These are phyloP conservation scores for Cheilosia urbana DNA, from an alignment of 2,888 invertebrate species.

Conservation along the genomic window DNA sequence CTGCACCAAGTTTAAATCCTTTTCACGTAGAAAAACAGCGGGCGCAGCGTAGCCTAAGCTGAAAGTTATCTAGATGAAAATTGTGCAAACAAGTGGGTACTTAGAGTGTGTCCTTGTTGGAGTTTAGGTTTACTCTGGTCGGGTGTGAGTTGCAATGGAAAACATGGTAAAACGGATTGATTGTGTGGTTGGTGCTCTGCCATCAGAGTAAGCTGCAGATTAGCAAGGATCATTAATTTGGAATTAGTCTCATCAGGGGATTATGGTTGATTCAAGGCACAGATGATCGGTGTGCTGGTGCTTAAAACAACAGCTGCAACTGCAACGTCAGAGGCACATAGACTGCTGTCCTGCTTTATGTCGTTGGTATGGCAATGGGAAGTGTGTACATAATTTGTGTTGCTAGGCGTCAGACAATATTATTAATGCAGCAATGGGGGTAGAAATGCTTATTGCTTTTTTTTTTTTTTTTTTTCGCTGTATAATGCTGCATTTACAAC, in stretches of 20 bases:
- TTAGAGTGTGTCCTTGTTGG: slow-evolving; percentile 15
- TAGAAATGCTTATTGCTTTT: no score
- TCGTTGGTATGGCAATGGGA: slow-evolving; percentile 12
- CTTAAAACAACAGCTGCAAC: background rate
- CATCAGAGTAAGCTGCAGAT: slow-evolving; percentile 30
- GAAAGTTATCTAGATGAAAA: slow-evolving; percentile 25
- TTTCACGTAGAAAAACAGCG: background rate
- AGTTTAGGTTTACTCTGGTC: background rate
- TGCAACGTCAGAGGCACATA: background rate
- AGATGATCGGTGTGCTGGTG: slow-evolving; percentile 2
- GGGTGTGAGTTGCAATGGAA: background rate
- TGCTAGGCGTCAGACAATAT: slow-evolving; percentile 2
- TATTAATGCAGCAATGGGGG: background rate
- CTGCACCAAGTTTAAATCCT: slow-evolving; percentile 38
- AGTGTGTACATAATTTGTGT: background rate
- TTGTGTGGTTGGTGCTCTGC: slow-evolving; percentile 35
- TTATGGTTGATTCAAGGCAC: slow-evolving; percentile 21
- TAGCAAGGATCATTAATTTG: slow-evolving; percentile 62
- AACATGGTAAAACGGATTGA: slow-evolving; percentile 30
- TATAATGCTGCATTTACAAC: no score
- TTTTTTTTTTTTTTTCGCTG: no score
- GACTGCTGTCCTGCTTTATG: background rate
- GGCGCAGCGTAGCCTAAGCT: slow-evolving; percentile 5
- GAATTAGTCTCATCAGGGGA: slow-evolving; percentile 57
- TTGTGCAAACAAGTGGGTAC: slow-evolving; percentile 55